Percentiles rank a stretch among this genome's conserved stretches.
Conservation (phyloP, 2,797 vertebrate genomes). For the Furcifer pardalis region DNA sequence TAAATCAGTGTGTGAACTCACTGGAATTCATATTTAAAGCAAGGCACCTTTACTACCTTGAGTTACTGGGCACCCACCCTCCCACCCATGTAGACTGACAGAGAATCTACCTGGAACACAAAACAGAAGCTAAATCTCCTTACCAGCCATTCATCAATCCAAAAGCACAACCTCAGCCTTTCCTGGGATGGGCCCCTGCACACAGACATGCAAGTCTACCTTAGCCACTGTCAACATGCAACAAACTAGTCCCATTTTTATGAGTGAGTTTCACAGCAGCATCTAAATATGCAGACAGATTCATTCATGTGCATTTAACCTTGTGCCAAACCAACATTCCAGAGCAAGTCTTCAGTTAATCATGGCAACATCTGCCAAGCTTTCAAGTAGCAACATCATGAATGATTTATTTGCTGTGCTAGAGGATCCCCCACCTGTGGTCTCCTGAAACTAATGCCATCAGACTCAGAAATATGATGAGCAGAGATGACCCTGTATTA, state of each 20-base stretch:
- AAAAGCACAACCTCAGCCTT: neutral
- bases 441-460: constrained; percentile 54
- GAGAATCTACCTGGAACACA: neutral
- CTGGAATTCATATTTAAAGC: neutral
- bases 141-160: neutral
- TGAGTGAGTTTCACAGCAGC: constrained; percentile 60
- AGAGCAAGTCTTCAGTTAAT: constrained; percentile 83
- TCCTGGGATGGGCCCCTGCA: constrained; percentile 4
- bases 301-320: constrained; percentile 66
- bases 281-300: constrained; percentile 71
- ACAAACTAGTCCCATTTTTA: neutral
- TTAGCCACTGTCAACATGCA: constrained; percentile 15
- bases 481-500: constrained; percentile 30
- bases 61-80: neutral
- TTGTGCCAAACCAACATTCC: constrained; percentile 84
- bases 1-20: neutral
- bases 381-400: constrained; percentile 70
- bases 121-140: neutral
- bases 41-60: neutral
- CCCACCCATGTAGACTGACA: neutral
- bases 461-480: constrained; percentile 53
- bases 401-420: constrained; percentile 70
- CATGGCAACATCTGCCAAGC: constrained; percentile 77
- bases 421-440: constrained; percentile 60
- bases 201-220: constrained; percentile 19